Percentiles rank a stretch among this genome's conserved stretches.
These are phyloP conservation scores for Limnephilus marmoratus DNA, from an alignment of 2,888 invertebrate species.

Conservation along the genomic window DNA sequence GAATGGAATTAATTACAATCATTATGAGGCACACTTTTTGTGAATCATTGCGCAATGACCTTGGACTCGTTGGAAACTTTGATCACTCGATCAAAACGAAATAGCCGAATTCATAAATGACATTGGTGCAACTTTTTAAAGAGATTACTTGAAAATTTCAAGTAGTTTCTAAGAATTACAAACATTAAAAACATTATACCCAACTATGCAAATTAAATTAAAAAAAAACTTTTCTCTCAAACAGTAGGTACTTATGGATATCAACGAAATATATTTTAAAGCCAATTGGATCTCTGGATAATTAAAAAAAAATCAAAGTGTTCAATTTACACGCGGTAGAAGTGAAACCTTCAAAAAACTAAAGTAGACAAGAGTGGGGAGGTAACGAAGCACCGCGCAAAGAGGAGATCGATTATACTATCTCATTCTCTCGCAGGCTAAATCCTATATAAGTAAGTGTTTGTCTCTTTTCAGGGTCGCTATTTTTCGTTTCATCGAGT, in stretches of 20 bases:
- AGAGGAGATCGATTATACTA: no score
- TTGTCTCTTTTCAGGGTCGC: no score
- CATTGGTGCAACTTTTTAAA: neutral
- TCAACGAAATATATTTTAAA: no score
- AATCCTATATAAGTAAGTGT: no score
- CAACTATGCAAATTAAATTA: neutral
- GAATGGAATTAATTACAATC: slow-evolving; percentile 2
- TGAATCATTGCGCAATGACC: slow-evolving; percentile 2
- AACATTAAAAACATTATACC: neutral
- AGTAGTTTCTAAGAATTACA: neutral
- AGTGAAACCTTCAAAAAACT: no score
- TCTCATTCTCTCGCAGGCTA: no score
- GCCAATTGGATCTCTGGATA: neutral
- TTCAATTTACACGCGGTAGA: no score
- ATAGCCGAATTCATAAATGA: neutral
- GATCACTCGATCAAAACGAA: neutral
- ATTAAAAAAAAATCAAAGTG: no score
- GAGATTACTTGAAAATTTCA: neutral
- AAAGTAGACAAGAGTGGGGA: no score
- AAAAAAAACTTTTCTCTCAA: neutral
- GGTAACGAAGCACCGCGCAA: no score
- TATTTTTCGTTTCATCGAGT: no score
- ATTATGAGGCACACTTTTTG: slow-evolving; percentile 1
- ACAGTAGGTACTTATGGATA: neutral
- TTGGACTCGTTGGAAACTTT: slow-evolving; percentile 13